Conservation (phyloP, 2,113 vertebrate genomes). For the Dendropsophus ebraccatus region DNA sequence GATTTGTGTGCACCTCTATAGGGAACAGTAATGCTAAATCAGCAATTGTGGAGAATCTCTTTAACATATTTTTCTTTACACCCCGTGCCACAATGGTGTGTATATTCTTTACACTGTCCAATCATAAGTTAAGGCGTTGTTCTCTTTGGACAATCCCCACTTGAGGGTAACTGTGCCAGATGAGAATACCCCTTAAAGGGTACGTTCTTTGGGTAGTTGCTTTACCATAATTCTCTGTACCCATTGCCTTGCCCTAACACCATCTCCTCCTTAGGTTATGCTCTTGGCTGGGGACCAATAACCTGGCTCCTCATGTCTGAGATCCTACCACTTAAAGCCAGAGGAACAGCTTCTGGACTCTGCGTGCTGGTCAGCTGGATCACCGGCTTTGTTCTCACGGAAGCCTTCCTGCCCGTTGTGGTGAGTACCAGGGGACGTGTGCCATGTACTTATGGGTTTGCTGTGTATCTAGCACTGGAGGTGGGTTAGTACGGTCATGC, state of each 20-base stretch:
- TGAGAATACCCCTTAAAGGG: too few species aligned
- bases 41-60: too few species aligned
- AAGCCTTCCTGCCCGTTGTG: constrained; percentile 80
- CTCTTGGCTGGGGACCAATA: constrained; percentile 97
- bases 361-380: constrained; percentile 92
- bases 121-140: too few species aligned
- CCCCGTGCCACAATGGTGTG: too few species aligned
- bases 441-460: neutral
- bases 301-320: constrained; percentile 97
- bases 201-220: neutral
- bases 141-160: too few species aligned
- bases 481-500: neutral
- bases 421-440: constrained; percentile 64
- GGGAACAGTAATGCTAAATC: too few species aligned
- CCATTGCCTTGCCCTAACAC: neutral
- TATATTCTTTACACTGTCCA: too few species aligned
- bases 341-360: constrained; percentile 87
- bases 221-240: neutral
- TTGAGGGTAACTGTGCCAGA: too few species aligned
- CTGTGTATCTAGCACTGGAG: neutral
- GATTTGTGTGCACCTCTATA: too few species aligned
- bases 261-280: constrained; percentile 79
- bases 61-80: too few species aligned
- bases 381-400: constrained; percentile 86
- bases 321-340: constrained; percentile 86